Conservation (phyloP, 23 tunicate genomes). For the Pegea sp. region DNA sequence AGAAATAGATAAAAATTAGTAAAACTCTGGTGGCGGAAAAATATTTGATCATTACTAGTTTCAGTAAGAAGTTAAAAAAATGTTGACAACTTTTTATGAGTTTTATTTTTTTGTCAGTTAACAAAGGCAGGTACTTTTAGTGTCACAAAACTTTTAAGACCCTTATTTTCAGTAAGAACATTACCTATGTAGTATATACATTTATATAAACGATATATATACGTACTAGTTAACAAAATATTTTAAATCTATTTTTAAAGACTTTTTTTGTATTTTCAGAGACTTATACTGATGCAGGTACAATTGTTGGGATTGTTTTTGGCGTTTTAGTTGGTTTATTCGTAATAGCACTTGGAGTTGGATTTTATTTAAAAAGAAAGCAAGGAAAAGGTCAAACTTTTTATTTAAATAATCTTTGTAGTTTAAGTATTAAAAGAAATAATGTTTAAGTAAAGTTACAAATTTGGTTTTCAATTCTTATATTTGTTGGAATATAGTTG, state of each 20-base stretch:
- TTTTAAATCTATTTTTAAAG: neutral
- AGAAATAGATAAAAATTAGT: neutral
- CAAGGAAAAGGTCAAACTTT: constrained; percentile 4
- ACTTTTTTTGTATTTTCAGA: neutral
- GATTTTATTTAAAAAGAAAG: constrained; percentile 2
- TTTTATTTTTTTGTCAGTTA: constrained; percentile 1
- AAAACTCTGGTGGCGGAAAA: too few species aligned
- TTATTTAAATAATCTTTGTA: too few species aligned
- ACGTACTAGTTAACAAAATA: too few species aligned
- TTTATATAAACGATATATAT: too few species aligned
- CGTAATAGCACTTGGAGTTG: constrained; percentile 7
- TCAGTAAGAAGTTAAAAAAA: too few species aligned
- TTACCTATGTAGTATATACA: too few species aligned
- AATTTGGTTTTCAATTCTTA: too few species aligned
- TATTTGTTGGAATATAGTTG: too few species aligned
- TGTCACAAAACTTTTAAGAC: neutral
- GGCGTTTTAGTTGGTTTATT: constrained; percentile 17
- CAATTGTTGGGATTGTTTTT: constrained; percentile 23
- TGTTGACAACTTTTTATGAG: neutral
- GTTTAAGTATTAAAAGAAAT: too few species aligned
- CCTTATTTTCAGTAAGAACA: too few species aligned
- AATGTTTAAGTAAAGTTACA: too few species aligned
- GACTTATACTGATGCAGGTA: constrained; percentile 21
- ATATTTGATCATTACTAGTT: too few species aligned
- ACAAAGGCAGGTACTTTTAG: neutral